Evolutionary conservation across 2,888 invertebrate species (phyloP).

Genomic region (Mimachlamys varia): DNA sequence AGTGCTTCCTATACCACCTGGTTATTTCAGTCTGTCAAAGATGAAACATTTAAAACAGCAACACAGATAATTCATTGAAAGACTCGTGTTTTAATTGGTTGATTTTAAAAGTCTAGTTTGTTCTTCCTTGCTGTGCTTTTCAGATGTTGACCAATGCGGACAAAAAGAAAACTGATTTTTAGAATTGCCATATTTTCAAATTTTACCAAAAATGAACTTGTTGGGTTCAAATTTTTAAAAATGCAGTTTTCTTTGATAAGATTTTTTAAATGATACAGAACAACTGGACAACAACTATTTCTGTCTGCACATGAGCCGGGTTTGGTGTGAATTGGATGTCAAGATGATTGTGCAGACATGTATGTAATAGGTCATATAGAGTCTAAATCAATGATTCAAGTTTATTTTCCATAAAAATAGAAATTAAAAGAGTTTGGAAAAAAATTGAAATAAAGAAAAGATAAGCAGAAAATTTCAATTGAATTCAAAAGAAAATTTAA

Average conservation of each 20-base stretch:
- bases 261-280: not conserved
- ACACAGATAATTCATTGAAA: not conserved
- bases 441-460: not conserved
- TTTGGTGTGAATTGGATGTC: not conserved
- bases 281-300: not conserved
- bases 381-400: not conserved
- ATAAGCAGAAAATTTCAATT: not conserved
- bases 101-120: not conserved
- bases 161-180: constrained; percentile 29
- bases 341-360: constrained; percentile 10
- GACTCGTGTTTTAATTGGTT: not conserved
- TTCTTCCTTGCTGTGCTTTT: not conserved
- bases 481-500: not conserved
- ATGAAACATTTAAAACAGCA: not conserved
- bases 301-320: not conserved
- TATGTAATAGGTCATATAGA: not conserved
- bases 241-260: not conserved
- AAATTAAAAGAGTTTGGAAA: not conserved
- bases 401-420: too few species aligned
- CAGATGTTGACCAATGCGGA: not conserved
- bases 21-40: not conserved
- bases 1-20: not conserved
- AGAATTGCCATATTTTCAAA: not conserved
- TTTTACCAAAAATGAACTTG: not conserved
- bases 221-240: not conserved